Evolutionary conservation across 2,113 vertebrate genomes (phyloP).

Genomic region (Gallinago media): DNA sequence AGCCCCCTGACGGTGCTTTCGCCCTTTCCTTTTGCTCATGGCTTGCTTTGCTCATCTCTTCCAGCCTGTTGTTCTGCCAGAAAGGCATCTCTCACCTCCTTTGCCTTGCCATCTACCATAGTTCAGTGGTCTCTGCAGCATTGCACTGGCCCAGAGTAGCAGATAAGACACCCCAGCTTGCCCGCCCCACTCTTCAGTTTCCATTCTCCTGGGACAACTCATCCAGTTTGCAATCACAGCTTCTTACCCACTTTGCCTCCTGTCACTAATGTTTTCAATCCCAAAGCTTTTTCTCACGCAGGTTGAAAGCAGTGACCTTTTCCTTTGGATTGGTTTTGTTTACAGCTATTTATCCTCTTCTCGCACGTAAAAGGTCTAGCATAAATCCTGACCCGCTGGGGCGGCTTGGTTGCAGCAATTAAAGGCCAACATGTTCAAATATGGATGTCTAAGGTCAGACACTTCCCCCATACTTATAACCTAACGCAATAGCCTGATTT

Average conservation of each 20-base stretch:
- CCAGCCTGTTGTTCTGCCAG: neutral
- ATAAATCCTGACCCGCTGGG: neutral
- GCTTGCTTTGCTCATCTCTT: neutral
- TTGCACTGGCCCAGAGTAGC: neutral
- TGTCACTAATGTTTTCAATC: neutral
- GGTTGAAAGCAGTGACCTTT: conserved; percentile 32
- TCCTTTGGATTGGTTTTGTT: conserved; percentile 9
- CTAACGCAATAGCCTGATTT: neutral
- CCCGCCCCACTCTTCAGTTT: neutral
- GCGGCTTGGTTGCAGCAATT: neutral
- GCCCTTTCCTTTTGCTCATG: neutral
- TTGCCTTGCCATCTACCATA: fast-evolving
- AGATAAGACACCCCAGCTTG: fast-evolving
- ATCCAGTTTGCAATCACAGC: neutral
- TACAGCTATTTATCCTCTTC: conserved; percentile 10
- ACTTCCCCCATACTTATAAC: neutral
- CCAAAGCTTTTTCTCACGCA: neutral
- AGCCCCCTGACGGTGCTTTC: neutral
- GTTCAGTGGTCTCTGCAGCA: neutral
- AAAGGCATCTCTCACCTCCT: neutral
- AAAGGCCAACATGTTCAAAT: neutral
- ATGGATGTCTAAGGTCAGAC: neutral
- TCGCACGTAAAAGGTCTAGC: neutral
- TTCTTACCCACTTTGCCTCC: neutral
- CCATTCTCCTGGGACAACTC: neutral